Conservation (phyloP, 2,797 vertebrate genomes). For the Pogoniulus pusillus region DNA sequence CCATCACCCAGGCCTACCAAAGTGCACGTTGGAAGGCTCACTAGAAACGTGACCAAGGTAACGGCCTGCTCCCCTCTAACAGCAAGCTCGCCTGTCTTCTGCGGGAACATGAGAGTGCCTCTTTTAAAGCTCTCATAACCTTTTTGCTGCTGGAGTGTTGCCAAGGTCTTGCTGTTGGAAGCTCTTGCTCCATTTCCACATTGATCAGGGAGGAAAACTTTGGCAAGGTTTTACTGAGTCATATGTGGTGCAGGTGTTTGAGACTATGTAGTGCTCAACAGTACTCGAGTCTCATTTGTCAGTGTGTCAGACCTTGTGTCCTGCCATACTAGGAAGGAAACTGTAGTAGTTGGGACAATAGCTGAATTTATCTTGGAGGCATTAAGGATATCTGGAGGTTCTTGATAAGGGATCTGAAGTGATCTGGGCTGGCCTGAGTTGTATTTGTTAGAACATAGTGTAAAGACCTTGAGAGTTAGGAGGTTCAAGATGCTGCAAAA, state of each 20-base stretch:
- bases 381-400: background rate
- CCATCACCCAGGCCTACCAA: slow-evolving; percentile 94
- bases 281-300: background rate
- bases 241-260: background rate
- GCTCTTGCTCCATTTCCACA: background rate
- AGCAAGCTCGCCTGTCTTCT: background rate
- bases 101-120: rapidly evolving
- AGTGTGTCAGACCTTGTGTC: background rate
- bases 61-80: background rate
- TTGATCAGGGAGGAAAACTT: background rate
- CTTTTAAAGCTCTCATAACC: background rate
- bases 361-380: background rate
- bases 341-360: background rate
- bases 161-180: background rate
- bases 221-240: background rate
- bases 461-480: background rate
- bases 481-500: background rate
- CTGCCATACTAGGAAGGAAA: background rate
- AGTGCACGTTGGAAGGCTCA: slow-evolving; percentile 92
- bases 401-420: background rate
- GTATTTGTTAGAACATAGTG: background rate
- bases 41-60: slow-evolving; percentile 97
- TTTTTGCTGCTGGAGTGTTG: background rate
- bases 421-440: background rate
- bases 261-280: background rate